Conservation (phyloP, 1,140 invertebrate genomes). For the Tetramorium simillimum region DNA sequence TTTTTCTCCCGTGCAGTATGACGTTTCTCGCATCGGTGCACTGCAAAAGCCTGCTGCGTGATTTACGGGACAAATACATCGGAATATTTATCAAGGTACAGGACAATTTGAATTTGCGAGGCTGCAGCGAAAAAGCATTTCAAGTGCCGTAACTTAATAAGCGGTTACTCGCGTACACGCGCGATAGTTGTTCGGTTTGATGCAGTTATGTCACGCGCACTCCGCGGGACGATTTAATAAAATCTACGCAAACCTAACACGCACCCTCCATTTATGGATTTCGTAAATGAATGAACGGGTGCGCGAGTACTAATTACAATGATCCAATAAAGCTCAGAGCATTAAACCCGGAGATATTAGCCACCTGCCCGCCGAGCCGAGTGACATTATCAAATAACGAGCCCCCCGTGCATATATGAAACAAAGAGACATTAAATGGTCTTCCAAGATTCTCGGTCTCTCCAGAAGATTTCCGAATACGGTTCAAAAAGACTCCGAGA, state of each 20-base stretch:
- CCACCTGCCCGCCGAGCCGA: not conserved
- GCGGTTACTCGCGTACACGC: slow-evolving; percentile 1
- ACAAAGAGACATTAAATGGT: not conserved
- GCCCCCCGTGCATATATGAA: not conserved
- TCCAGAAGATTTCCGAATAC: not conserved
- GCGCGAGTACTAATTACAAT: slow-evolving; percentile 6
- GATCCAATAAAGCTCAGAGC: slow-evolving; percentile 23
- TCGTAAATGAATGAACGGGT: slow-evolving; percentile 17
- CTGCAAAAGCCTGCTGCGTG: slow-evolving; percentile 9
- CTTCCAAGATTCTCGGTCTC: not conserved
- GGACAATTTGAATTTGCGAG: slow-evolving; percentile 32
- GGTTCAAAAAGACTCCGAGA: not conserved
- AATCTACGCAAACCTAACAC: slow-evolving; percentile 2
- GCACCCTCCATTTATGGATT: slow-evolving; percentile 30
- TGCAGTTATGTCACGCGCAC: not conserved
- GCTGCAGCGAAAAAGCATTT: slow-evolving; percentile 26
- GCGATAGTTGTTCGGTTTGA: not conserved
- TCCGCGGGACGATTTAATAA: slow-evolving; percentile 12
- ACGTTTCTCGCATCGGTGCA: slow-evolving; percentile 9
- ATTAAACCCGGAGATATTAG: slow-evolving; percentile 35
- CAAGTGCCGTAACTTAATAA: slow-evolving; percentile 12
- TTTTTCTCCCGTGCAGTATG: slow-evolving; percentile 10
- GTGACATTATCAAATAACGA: slow-evolving; percentile 14
- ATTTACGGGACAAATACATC: slow-evolving; percentile 45
- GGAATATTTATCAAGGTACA: slow-evolving; percentile 36